Conservation (phyloP, 2,113 vertebrate species). For the Alaudala cheleensis region DNA sequence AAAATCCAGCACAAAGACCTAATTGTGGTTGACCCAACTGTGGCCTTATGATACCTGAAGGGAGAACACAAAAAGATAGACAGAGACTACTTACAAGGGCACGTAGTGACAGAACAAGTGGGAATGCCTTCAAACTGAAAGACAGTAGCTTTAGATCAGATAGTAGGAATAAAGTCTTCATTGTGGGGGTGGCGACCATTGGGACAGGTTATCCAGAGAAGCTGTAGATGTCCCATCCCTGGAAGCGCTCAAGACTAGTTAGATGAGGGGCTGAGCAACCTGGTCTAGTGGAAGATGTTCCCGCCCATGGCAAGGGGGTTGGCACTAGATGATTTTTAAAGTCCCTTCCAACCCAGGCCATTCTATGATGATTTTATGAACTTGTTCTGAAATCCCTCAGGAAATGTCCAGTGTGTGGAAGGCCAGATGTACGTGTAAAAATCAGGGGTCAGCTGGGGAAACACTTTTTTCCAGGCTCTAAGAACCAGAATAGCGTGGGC, state of each 20-base stretch:
- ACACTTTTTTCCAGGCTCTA: neutral
- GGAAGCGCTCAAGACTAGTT: neutral
- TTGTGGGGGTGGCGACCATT: neutral
- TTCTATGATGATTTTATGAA: neutral
- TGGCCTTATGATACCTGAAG: neutral
- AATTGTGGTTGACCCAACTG: neutral
- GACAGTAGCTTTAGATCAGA: neutral
- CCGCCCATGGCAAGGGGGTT: neutral
- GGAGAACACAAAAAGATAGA: neutral
- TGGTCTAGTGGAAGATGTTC: neutral
- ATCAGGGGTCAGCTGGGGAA: neutral
- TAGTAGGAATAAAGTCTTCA: neutral
- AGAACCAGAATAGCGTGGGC: rapidly evolving
- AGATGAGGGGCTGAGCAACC: neutral
- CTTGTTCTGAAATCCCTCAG: neutral
- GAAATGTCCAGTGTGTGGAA: neutral
- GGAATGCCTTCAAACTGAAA: neutral
- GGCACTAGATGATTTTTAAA: neutral
- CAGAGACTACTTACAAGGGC: neutral
- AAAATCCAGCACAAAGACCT: neutral
- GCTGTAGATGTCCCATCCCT: neutral
- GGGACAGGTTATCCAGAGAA: neutral
- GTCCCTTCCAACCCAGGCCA: neutral
- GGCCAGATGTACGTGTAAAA: neutral
- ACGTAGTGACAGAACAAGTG: neutral